These are phyloP conservation scores for Buathra laborator DNA, from an alignment of 2,888 invertebrate species.

Conservation along the genomic window DNA sequence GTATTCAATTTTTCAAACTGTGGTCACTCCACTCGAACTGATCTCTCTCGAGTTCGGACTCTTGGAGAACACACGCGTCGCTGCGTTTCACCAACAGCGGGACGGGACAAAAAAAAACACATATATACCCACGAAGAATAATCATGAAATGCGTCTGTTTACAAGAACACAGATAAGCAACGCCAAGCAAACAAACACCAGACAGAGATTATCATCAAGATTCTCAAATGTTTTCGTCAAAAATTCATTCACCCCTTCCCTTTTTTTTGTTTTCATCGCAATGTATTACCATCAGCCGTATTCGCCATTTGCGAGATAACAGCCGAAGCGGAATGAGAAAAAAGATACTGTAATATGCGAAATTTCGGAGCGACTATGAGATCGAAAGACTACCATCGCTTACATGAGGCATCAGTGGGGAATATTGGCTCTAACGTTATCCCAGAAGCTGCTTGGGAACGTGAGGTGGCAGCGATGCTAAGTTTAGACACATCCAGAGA, in stretches of 20 bases:
- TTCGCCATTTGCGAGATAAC: background rate
- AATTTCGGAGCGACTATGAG: background rate
- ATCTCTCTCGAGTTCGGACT: constrained; percentile 48
- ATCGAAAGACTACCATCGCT: constrained; percentile 1
- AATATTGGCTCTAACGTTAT: constrained; percentile 25
- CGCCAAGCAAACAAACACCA: constrained; percentile 51
- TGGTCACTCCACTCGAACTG: constrained; percentile 60
- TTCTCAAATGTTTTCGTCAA: constrained; percentile 28
- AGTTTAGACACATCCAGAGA: constrained; percentile 53
- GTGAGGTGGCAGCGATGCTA: constrained; percentile 35
- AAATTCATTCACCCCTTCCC: constrained; percentile 15
- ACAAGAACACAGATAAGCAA: constrained; percentile 53
- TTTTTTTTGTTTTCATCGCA: background rate
- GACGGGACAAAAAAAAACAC: background rate
- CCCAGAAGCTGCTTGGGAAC: constrained; percentile 23
- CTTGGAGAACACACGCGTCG: background rate
- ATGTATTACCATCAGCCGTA: background rate
- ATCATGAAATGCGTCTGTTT: constrained; percentile 40
- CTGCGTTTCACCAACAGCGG: background rate
- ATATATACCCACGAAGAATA: constrained; percentile 29
- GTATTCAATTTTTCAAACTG: constrained; percentile 64
- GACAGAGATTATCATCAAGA: constrained; percentile 32
- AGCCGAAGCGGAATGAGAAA: background rate
- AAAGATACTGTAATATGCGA: background rate
- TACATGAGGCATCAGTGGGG: constrained; percentile 37